A percentile compares a stretch with the other conserved stretches of the same genome.
Evolutionary conservation across 2,888 invertebrate genomes (phyloP).

Genomic region (Hyalella azteca): DNA sequence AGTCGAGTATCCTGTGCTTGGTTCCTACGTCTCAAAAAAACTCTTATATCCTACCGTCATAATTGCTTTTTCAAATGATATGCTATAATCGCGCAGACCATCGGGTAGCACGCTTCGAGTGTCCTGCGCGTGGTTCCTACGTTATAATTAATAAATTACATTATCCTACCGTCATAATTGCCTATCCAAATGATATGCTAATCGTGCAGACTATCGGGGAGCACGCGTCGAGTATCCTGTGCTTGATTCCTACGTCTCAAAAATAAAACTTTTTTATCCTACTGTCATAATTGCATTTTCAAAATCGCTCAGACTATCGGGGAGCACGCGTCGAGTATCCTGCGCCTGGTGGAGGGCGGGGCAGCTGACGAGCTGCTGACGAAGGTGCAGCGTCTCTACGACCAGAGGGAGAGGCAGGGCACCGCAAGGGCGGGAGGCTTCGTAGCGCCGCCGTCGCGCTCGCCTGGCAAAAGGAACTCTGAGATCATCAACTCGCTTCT

Average conservation of each 20-base stretch:
- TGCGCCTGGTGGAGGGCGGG: neutral
- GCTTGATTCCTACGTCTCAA: too few relatives aligned
- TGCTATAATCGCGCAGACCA: too few relatives aligned
- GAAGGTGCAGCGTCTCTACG: neutral
- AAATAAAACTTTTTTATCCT: neutral
- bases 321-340: neutral
- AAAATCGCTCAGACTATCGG: neutral
- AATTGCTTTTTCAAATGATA: too few relatives aligned
- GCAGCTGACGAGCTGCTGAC: neutral
- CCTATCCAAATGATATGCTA: neutral
- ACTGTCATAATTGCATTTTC: neutral
- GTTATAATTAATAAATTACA: neutral
- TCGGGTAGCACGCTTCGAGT: too few relatives aligned
- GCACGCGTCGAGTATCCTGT: too few relatives aligned
- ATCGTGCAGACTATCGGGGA: neutral
- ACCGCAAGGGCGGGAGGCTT: neutral
- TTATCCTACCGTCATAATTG: neutral
- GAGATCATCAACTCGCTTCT: constrained; percentile 78
- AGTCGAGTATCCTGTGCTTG: neutral
- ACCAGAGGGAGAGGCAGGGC: neutral
- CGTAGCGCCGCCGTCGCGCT: neutral
- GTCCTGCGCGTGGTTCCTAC: too few relatives aligned
- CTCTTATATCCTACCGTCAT: too few relatives aligned
- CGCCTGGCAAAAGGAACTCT: constrained; percentile 65
- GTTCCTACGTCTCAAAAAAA: too few relatives aligned